A percentile compares a stretch with the other conserved stretches of the same genome.
Evolutionary conservation across 2,888 invertebrate genomes (phyloP).

Genomic region (Harpagoxenus sublaevis): DNA sequence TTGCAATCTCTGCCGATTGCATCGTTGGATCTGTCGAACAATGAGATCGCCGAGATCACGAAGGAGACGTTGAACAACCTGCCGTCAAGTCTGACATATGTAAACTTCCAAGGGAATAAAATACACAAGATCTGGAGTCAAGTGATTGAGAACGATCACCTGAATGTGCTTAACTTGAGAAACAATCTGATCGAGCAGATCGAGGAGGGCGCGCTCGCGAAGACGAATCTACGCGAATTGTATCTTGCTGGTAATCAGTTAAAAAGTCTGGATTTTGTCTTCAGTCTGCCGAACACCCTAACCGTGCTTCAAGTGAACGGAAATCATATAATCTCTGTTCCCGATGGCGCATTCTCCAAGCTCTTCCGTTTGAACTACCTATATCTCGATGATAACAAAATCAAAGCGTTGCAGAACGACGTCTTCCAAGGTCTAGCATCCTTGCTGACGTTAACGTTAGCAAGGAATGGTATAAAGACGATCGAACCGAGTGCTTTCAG

Average conservation of each 20-base stretch:
- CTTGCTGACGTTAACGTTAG: conserved; percentile 83
- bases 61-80: conserved; percentile 77
- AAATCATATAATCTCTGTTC: conserved; percentile 70
- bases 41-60: conserved; percentile 76
- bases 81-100: conserved; percentile 68
- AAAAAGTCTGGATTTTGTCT: conserved; percentile 67
- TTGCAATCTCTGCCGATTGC: conserved; percentile 63
- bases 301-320: conserved; percentile 61
- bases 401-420: conserved; percentile 64
- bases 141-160: conserved; percentile 76
- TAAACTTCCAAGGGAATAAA: conserved; percentile 71
- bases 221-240: conserved; percentile 78
- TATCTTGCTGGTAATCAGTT: conserved; percentile 70
- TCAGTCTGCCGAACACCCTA: conserved; percentile 73
- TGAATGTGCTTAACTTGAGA: conserved; percentile 83
- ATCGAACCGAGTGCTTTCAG: conserved; percentile 83
- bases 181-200: conserved; percentile 83
- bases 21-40: conserved; percentile 72
- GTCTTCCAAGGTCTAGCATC: conserved; percentile 73
- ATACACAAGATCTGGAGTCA: conserved; percentile 70
- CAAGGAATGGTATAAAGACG: conserved; percentile 81
- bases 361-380: conserved; percentile 66
- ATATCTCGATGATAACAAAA: conserved; percentile 71
- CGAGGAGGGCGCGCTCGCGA: conserved; percentile 83
- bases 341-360: conserved; percentile 64